A percentile compares a stretch with the other conserved stretches of the same genome.
phyloP scores from a whole-genome alignment of 2,888 invertebrate species.

The Drosophila kuntzei region DNA sequence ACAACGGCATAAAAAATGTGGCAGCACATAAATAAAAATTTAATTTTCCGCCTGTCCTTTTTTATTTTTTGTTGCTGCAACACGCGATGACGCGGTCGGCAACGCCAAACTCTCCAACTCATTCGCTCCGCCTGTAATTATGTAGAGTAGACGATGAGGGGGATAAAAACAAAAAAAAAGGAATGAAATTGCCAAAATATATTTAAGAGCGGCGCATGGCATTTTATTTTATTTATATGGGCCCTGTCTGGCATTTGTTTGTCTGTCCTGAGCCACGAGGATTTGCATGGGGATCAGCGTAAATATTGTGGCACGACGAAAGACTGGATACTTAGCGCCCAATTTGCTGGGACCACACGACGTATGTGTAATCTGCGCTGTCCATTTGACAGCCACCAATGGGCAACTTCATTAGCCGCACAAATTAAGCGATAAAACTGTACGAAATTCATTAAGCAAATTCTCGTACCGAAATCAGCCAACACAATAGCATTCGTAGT shows the following conservation, averaged over 20 bases:
- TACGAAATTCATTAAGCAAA: conserved; percentile 79
- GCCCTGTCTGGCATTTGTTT: conserved; percentile 60
- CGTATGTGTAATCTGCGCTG: conserved; percentile 67
- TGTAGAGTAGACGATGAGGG: conserved; percentile 55
- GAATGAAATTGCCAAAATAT: conserved; percentile 45
- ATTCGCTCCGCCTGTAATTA: conserved; percentile 58
- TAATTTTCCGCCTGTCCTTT: conserved; percentile 62
- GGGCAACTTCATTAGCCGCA: conserved; percentile 75
- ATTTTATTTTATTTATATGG: conserved; percentile 58
- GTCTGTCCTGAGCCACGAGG: conserved; percentile 35
- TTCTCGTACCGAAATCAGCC: conserved; percentile 59
- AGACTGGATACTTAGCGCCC: conserved; percentile 29
- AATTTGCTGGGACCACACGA: conserved; percentile 64
- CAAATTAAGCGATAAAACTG: conserved; percentile 76
- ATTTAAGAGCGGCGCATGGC: conserved; percentile 60
- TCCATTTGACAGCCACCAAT: conserved; percentile 60
- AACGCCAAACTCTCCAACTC: conserved; percentile 40
- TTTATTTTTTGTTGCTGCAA: conserved; percentile 20
- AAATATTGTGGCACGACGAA: conserved; percentile 59
- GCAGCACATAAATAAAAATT: conserved; percentile 80
- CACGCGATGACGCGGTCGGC: conserved; percentile 74
- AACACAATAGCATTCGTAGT: conserved; percentile 11
- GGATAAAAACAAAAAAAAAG: conserved; percentile 1
- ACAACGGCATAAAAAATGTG: conserved; percentile 69
- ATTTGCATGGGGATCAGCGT: conserved; percentile 51